These are phyloP conservation scores for Perccottus glenii DNA, from an alignment of 2,113 vertebrate species.

Conservation along the genomic window DNA sequence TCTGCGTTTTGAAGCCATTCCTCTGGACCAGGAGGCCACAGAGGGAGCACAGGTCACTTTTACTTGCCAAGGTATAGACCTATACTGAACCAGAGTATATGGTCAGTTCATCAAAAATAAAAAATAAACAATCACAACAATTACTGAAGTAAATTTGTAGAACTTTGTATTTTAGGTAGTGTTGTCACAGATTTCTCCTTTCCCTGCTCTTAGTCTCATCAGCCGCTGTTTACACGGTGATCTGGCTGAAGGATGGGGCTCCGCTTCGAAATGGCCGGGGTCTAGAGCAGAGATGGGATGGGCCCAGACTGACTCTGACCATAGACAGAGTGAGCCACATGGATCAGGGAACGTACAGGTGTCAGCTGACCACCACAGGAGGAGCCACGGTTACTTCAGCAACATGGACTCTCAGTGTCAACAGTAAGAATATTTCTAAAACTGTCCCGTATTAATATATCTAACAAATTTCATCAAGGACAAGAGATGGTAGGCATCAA, in stretches of 20 bases:
- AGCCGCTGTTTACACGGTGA: slow-evolving; percentile 13
- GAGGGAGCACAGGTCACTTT: slow-evolving; percentile 45
- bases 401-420: slow-evolving; percentile 30
- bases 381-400: slow-evolving; percentile 7
- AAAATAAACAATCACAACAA: too few relatives aligned
- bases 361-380: slow-evolving; percentile 36
- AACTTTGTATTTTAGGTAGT: too few relatives aligned
- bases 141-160: too few relatives aligned
- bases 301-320: slow-evolving; percentile 14
- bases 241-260: slow-evolving; percentile 39
- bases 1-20: slow-evolving; percentile 39
- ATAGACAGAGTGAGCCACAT: slow-evolving; percentile 33
- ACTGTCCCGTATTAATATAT: too few relatives aligned
- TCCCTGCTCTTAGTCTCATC: slow-evolving; percentile 21
- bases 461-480: too few relatives aligned
- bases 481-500: too few relatives aligned
- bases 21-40: slow-evolving; percentile 48
- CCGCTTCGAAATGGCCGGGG: not conserved
- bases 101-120: too few relatives aligned
- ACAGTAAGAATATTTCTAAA: slow-evolving; percentile 39
- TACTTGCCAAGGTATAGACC: slow-evolving; percentile 44
- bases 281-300: slow-evolving; percentile 32
- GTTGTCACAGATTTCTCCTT: not conserved
- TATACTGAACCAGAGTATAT: too few relatives aligned
- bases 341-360: slow-evolving; percentile 36